Conservation (phyloP, 2,797 vertebrate genomes). For the Melanotaenia trifasciata region DNA sequence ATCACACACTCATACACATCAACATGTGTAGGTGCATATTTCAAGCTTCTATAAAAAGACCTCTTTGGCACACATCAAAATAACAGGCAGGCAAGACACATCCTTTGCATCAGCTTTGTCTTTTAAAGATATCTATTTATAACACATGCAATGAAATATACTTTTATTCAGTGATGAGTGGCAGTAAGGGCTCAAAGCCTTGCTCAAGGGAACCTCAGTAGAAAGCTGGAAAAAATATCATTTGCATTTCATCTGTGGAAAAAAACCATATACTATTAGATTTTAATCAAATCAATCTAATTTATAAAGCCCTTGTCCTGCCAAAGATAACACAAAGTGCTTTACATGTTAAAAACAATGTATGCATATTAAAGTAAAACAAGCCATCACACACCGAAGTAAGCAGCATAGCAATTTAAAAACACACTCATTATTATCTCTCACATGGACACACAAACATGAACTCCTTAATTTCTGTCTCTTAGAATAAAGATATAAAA, state of each 20-base stretch:
- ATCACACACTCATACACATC: constrained; percentile 10
- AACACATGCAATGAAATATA: constrained; percentile 4
- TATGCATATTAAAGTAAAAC: too few species aligned
- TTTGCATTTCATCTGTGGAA: background rate
- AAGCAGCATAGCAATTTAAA: too few species aligned
- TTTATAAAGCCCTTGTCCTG: too few species aligned
- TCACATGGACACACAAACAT: too few species aligned
- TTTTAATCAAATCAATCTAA: too few species aligned
- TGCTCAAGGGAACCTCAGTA: constrained; percentile 17
- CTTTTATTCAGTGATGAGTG: constrained; percentile 12
- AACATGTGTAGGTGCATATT: constrained; percentile 26
- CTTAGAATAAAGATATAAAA: too few species aligned
- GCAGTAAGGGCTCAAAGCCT: constrained; percentile 25
- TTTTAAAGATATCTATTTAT: constrained; percentile 41
- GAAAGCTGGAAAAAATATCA: background rate
- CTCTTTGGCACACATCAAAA: constrained; percentile 45
- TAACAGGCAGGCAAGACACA: constrained; percentile 27
- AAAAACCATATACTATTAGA: background rate
- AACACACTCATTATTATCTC: too few species aligned
- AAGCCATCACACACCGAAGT: too few species aligned
- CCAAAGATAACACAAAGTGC: too few species aligned
- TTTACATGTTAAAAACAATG: too few species aligned
- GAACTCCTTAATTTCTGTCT: too few species aligned
- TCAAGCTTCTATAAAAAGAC: constrained; percentile 49
- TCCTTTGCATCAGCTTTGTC: constrained; percentile 28